Conservation (phyloP, 1,140 invertebrate species). For the Neoseiulus cucumeris region DNA sequence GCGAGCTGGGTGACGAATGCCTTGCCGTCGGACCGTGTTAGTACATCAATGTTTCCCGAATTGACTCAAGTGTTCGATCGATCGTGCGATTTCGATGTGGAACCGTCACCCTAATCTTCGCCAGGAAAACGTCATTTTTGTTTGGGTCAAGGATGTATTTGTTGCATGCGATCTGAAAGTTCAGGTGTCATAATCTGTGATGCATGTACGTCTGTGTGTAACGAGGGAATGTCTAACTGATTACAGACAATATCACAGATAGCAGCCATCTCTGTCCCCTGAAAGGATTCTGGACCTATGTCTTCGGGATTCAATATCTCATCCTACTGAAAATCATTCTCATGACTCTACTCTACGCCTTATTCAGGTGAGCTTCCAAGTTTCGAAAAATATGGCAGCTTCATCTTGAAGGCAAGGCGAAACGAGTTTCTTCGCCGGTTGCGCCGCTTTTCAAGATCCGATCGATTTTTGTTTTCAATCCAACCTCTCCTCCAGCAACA, state of each 20-base stretch:
- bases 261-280: constrained; percentile 24
- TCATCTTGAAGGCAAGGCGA: no score
- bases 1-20: constrained; percentile 12
- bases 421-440: no score
- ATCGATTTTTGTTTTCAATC: not conserved
- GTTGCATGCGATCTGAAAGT: no score
- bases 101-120: not conserved
- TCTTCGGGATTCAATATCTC: constrained; percentile 30
- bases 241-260: constrained; percentile 13
- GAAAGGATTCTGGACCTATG: constrained; percentile 26
- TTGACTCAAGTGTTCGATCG: not conserved
- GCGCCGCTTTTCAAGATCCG: no score
- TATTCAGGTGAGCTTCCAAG: constrained; percentile 26
- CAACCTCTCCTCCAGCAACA: constrained; percentile 23
- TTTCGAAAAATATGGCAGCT: no score
- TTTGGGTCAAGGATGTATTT: no score
- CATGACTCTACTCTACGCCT: constrained; percentile 29
- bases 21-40: not conserved
- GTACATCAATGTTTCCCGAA: not conserved
- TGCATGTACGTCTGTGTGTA: not conserved
- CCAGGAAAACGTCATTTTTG: no score
- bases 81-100: no score
- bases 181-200: no score
- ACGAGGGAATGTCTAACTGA: not conserved
- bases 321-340: constrained; percentile 30